phyloP scores from a whole-genome alignment of 2,888 invertebrate genomes.

The Omphaloscelis lunosa region DNA sequence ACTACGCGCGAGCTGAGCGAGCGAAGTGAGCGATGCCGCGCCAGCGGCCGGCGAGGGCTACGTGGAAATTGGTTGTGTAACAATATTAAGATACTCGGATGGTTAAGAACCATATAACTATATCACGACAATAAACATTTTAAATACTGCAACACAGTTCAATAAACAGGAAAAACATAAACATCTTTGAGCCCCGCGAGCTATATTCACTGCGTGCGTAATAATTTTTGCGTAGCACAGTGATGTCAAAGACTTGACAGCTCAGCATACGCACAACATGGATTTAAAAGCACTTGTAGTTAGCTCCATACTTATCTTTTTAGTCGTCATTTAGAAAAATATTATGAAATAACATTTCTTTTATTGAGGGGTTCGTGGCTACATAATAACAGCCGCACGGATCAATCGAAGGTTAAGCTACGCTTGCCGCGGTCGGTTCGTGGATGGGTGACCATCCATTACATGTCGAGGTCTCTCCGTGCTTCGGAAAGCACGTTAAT shows the following conservation, averaged over 20 bases:
- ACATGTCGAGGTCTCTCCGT: not conserved
- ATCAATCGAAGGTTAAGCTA: not conserved
- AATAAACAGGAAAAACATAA: not conserved
- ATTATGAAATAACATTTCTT: not conserved
- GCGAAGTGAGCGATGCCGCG: no score
- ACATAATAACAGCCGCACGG: not conserved
- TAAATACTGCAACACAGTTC: not conserved
- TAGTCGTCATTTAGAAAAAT: constrained; percentile 7
- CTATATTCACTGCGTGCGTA: constrained; percentile 7
- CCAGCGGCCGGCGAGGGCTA: no score
- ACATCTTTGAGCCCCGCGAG: not conserved
- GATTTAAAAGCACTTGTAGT: constrained; percentile 17
- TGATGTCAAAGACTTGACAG: constrained; percentile 22
- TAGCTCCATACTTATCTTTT: not conserved
- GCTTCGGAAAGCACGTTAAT: not conserved
- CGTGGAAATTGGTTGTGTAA: no score
- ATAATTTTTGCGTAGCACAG: not conserved
- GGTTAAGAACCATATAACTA: no score
- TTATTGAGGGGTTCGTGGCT: not conserved
- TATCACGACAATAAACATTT: no score
- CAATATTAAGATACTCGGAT: no score
- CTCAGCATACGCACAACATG: constrained; percentile 9
- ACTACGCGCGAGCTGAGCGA: no score
- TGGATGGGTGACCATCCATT: not conserved
- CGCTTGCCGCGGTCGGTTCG: not conserved